These are phyloP conservation scores for Anthophora plumipes DNA, from an alignment of 2,888 invertebrate genomes.

Conservation along the genomic window DNA sequence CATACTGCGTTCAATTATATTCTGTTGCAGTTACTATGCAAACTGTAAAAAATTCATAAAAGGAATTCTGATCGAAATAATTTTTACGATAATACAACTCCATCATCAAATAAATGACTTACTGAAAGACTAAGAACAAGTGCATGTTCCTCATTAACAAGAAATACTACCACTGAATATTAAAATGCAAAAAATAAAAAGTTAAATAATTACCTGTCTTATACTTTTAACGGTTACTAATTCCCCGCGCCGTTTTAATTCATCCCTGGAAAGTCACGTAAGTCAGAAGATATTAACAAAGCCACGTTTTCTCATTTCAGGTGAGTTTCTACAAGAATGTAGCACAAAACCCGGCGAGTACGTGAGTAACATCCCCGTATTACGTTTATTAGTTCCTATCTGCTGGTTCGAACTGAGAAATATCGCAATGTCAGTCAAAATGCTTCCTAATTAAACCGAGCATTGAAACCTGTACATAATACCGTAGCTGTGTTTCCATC, in stretches of 20 bases:
- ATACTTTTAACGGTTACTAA: neutral
- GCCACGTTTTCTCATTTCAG: conserved; percentile 23
- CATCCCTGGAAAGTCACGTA: neutral
- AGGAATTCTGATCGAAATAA: too few relatives aligned
- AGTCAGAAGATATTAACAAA: conserved; percentile 13
- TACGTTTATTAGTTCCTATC: conserved; percentile 28
- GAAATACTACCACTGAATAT: neutral
- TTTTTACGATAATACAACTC: too few relatives aligned
- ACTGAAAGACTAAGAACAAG: too few relatives aligned
- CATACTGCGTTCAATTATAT: too few relatives aligned
- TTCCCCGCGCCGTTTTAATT: conserved; percentile 6
- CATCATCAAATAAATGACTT: too few relatives aligned
- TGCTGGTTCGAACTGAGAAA: conserved; percentile 38
- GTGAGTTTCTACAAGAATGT: conserved; percentile 19
- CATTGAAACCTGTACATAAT: conserved; percentile 15
- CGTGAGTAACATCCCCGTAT: conserved; percentile 31
- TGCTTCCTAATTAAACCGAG: conserved; percentile 47
- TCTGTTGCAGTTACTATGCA: too few relatives aligned
- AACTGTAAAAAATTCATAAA: too few relatives aligned
- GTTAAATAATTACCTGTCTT: neutral
- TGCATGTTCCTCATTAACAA: too few relatives aligned
- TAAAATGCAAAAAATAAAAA: neutral
- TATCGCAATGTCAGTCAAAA: conserved; percentile 41
- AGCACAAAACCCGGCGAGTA: conserved; percentile 9
- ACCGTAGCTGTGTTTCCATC: neutral